These are phyloP conservation scores for Leptinotarsa tumamoca DNA, from an alignment of 2,888 invertebrate species.

Conservation along the genomic window DNA sequence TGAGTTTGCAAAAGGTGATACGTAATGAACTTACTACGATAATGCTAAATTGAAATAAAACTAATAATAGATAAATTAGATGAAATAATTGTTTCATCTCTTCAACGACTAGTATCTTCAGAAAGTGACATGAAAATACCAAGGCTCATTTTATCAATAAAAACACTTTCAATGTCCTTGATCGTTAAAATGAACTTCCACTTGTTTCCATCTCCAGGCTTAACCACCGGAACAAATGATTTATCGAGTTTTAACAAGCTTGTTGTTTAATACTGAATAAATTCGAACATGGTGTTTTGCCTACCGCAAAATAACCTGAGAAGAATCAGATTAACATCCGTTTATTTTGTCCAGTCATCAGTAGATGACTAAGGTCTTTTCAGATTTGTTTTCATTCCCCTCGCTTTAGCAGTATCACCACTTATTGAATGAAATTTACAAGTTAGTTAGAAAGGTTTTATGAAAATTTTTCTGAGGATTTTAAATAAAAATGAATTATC, in stretches of 20 bases:
- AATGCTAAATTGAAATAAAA: no score
- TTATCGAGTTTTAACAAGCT: slow-evolving; percentile 12
- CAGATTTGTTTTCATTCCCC: neutral
- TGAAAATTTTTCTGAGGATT: no score
- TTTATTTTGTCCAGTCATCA: slow-evolving; percentile 6
- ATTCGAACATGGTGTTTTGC: slow-evolving; percentile 17
- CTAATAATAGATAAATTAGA: no score
- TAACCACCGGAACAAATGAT: slow-evolving; percentile 6
- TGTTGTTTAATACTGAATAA: slow-evolving; percentile 11
- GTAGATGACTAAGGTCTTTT: neutral
- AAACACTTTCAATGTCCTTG: neutral
- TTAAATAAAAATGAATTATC: no score
- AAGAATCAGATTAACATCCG: slow-evolving; percentile 9
- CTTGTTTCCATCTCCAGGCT: neutral
- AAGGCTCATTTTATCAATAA: no score
- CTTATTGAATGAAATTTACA: neutral
- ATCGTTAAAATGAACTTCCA: neutral
- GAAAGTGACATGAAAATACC: no score
- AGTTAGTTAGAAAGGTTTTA: no score
- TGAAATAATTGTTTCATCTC: no score
- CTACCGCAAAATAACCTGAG: neutral
- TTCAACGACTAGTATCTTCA: no score
- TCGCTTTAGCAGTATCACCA: neutral
- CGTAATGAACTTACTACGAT: no score
- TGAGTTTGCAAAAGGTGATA: no score